Conservation (phyloP, 2,113 vertebrate species). For the Ophthalmolycus amberensis region DNA sequence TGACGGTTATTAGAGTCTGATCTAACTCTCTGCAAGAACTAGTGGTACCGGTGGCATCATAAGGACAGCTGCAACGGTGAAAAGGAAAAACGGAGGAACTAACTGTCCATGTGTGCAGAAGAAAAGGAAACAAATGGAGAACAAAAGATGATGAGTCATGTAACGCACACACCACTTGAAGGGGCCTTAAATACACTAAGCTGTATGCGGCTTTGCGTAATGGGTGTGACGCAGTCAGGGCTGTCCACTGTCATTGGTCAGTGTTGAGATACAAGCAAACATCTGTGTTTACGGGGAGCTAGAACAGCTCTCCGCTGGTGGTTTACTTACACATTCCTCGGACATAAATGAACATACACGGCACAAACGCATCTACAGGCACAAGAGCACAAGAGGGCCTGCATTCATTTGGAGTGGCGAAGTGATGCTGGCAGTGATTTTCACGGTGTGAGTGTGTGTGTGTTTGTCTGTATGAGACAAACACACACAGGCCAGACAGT, state of each 20-base stretch:
- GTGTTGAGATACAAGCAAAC: slow-evolving; percentile 39
- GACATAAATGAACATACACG: slow-evolving; percentile 35
- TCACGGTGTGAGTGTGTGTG: slow-evolving; percentile 6
- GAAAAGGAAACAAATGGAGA: neutral
- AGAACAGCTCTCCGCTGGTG: slow-evolving; percentile 26
- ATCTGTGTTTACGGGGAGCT: slow-evolving; percentile 33
- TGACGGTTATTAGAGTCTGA: neutral
- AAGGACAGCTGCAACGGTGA: neutral
- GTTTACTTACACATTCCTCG: slow-evolving; percentile 60
- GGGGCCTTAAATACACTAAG: neutral
- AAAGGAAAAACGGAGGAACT: neutral
- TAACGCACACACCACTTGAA: neutral
- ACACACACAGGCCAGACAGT: slow-evolving; percentile 45
- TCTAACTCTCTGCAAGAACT: neutral
- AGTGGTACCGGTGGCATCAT: neutral
- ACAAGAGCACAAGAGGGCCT: neutral
- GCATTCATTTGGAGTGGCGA: slow-evolving; percentile 21
- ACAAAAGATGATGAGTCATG: slow-evolving; percentile 10
- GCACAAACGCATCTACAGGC: neutral
- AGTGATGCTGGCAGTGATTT: slow-evolving; percentile 34
- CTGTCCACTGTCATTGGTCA: slow-evolving; percentile 17
- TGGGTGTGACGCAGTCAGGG: slow-evolving; percentile 2
- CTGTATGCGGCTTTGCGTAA: slow-evolving; percentile 1
- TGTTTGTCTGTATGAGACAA: slow-evolving; percentile 10
- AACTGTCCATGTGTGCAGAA: neutral